Evolutionary conservation across 1,140 invertebrate species (phyloP), one percentile per base, ranked within the genome.

Genomic region (Helicorthomorpha holstii): DNA sequence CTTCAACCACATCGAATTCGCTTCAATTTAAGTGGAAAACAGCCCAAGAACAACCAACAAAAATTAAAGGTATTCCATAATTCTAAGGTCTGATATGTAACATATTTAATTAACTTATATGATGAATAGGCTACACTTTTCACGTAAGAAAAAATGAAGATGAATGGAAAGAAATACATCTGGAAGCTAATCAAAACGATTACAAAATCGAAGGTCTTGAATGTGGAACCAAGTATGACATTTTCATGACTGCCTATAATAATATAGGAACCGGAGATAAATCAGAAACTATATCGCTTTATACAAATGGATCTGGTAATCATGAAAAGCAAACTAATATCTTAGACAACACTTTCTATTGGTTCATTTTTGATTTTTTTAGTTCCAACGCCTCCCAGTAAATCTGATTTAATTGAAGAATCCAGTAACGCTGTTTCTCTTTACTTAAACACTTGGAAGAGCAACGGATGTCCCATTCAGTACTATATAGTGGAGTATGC

Each of bases 401-500:
- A 25, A 23, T 19, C 3, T 3, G 3, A 23, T 3, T 50, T 50
- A 24, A 10, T 50, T 3, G 3, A 34, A 7, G 26, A 24, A 3
- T 38, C 21, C 27, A 38, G 26, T 3, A 41, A 25, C 12, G 7
- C 7, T 16, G 22, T 50, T 50, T 3, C 49, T 45, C 19, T 50
- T 7, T 19, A 50, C 3, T 42, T 50, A 16, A 10, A 3, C 25
- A 50, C 26, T 7, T 50, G 49, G 49, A 24, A 24, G 49, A 21
- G 34, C n/a, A n/a, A n/a, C n/a, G n/a, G n/a, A n/a, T n/a, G n/a
- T n/a, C n/a, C n/a, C n/a, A n/a, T n/a, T n/a, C 22, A 25, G 4
- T 42, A 50, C 24, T 50, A 38, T 41, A 25, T 50, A 4, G 27
- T 50, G 3, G 49, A 50, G 34, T 50, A 50, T 21, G 34, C 34